phyloP scores from a whole-genome alignment of 92 coral and sea anemone genomes.

The Phenganax marumi region DNA sequence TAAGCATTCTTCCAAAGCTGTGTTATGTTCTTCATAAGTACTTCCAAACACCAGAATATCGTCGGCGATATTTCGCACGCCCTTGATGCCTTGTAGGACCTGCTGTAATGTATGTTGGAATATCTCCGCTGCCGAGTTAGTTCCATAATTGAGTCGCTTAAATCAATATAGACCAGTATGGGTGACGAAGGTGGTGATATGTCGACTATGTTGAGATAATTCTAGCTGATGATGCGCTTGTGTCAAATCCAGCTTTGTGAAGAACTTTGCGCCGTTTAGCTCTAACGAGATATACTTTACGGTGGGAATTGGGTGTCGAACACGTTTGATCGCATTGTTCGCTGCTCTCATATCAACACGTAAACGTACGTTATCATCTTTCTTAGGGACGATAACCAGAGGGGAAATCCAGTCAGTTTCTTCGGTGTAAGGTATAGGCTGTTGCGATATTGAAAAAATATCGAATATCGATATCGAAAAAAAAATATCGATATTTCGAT shows the following conservation, averaged over 20 bases:
- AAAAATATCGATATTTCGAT: too few species aligned
- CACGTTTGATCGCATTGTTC: conserved; percentile 10
- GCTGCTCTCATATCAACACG: background rate
- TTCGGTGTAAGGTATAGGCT: background rate
- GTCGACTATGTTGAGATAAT: background rate
- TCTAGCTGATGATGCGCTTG: conserved; percentile 13
- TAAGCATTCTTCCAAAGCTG: conserved; percentile 5
- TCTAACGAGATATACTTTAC: background rate
- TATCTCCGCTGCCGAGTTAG: conserved; percentile 8
- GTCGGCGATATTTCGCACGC: conserved; percentile 26
- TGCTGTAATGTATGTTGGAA: conserved; percentile 18
- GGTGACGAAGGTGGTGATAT: background rate
- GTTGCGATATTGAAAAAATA: too few species aligned
- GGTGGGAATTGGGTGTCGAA: conserved; percentile 16
- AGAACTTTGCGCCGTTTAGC: background rate
- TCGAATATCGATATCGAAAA: too few species aligned
- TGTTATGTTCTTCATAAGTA: conserved; percentile 10
- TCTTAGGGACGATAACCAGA: background rate
- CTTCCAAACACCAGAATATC: conserved; percentile 2
- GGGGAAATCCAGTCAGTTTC: background rate
- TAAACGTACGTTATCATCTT: background rate
- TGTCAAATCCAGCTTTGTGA: background rate
- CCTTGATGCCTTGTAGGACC: conserved; percentile 3
- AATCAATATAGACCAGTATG: conserved; percentile 1
- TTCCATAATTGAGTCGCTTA: conserved; percentile 19